Conservation (phyloP, 2,113 vertebrate genomes). For the Potamarius usumacintae region DNA sequence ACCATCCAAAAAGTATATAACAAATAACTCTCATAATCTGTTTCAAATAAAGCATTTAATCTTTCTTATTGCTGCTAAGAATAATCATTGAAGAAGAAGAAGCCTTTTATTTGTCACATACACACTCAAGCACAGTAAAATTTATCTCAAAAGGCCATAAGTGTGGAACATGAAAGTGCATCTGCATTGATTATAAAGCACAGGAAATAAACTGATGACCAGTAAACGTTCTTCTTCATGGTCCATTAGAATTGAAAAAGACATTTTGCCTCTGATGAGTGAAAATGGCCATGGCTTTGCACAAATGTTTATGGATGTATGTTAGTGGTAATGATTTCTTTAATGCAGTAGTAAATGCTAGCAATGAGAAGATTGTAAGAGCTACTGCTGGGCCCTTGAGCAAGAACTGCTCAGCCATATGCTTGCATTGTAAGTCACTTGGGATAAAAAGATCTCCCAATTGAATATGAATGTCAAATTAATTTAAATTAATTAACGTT, state of each 20-base stretch:
- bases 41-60: not conserved
- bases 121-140: too few species aligned
- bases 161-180: constrained; percentile 33
- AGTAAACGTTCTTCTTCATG: not conserved
- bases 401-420: constrained; percentile 5
- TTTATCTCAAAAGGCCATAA: constrained; percentile 12
- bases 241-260: not conserved
- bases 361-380: not conserved
- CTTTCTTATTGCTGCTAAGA: constrained; percentile 1
- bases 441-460: not conserved
- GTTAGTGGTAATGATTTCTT: constrained; percentile 4
- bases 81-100: not conserved
- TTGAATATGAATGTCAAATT: not conserved
- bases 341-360: not conserved
- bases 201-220: not conserved
- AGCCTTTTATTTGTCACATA: too few species aligned
- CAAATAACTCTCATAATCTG: not conserved
- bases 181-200: constrained; percentile 6
- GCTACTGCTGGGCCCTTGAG: not conserved
- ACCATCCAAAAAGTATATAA: not conserved
- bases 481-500: not conserved
- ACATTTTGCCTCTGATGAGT: not conserved
- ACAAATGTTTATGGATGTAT: not conserved
- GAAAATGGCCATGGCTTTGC: not conserved
- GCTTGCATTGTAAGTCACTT: not conserved